phyloP scores from a whole-genome alignment of 2,113 vertebrate species.

The Sapayoa aenigma region DNA sequence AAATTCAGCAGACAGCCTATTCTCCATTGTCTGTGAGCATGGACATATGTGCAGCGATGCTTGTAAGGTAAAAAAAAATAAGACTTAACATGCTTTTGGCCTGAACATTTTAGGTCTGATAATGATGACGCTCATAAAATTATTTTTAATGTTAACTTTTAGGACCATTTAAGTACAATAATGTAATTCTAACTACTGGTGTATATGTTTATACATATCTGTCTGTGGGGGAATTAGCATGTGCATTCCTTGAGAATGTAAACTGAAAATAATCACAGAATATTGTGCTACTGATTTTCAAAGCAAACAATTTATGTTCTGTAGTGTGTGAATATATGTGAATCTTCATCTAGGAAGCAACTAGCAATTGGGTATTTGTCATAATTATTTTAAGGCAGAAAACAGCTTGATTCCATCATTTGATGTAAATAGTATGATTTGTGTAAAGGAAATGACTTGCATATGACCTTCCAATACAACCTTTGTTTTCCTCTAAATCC shows the following conservation, averaged over 20 bases:
- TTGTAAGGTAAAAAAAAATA: constrained; percentile 11
- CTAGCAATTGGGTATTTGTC: not conserved
- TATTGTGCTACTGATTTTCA: not conserved
- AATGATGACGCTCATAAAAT: not conserved
- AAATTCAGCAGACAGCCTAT: not conserved
- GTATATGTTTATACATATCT: not conserved
- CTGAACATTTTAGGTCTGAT: not conserved
- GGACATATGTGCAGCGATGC: not conserved
- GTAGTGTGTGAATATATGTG: not conserved
- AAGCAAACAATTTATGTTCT: not conserved
- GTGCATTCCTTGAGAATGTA: not conserved
- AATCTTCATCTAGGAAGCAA: not conserved
- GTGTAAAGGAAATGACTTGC: not conserved
- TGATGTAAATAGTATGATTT: not conserved
- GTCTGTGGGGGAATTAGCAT: not conserved
- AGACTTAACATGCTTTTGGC: not conserved
- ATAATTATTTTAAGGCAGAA: not conserved
- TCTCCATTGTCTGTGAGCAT: not conserved
- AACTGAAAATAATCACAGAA: not conserved
- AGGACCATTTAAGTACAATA: not conserved
- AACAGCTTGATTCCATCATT: not conserved
- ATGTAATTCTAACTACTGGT: not conserved
- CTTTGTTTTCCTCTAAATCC: not conserved
- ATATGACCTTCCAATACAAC: not conserved
- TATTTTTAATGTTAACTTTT: not conserved